phyloP scores from a whole-genome alignment of 2,888 invertebrate species.

The Tetragonisca angustula region DNA sequence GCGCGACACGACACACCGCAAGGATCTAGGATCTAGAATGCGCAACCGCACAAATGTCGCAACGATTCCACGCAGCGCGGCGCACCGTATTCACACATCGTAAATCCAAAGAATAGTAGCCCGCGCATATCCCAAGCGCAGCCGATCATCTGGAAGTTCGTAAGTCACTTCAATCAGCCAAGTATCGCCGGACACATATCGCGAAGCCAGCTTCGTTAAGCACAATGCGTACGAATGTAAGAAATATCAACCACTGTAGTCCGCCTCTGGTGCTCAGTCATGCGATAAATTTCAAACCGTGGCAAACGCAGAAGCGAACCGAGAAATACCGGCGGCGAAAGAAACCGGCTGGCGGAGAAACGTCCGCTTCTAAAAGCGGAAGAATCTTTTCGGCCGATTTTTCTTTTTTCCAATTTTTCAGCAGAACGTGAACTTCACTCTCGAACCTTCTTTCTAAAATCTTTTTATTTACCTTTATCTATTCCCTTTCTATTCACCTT shows the following conservation, averaged over 20 bases:
- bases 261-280: constrained; percentile 39
- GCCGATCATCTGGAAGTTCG: constrained; percentile 59
- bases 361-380: not conserved
- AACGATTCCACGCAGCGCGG: constrained; percentile 42
- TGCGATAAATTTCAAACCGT: constrained; percentile 51
- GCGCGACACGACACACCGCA: constrained; percentile 31
- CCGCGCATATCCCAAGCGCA: constrained; percentile 50
- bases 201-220: constrained; percentile 56
- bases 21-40: constrained; percentile 55
- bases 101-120: constrained; percentile 58
- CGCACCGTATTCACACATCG: constrained; percentile 52
- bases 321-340: constrained; percentile 27
- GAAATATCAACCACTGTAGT: constrained; percentile 54
- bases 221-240: constrained; percentile 56
- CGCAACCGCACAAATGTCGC: constrained; percentile 53
- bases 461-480: no score
- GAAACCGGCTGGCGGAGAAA: not conserved
- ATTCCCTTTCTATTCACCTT: no score
- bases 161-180: constrained; percentile 58
- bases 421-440: not conserved
- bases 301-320: constrained; percentile 32
- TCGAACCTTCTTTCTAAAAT: not conserved
- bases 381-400: not conserved
- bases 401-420: not conserved
- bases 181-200: constrained; percentile 49